phyloP scores from a whole-genome alignment of 2,888 invertebrate genomes.

The Nasonovia ribisnigri region DNA sequence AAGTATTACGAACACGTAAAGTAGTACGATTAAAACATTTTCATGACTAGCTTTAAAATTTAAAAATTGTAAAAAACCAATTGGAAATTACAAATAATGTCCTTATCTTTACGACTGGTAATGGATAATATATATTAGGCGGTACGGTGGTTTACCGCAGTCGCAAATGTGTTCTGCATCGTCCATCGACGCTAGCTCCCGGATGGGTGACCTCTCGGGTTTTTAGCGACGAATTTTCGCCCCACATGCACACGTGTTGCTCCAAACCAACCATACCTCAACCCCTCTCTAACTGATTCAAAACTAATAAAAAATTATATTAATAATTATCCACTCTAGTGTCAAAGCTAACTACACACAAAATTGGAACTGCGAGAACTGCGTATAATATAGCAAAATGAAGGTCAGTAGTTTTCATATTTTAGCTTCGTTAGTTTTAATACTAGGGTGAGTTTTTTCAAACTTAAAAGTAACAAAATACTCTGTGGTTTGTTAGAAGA shows the following conservation, averaged over 20 bases:
- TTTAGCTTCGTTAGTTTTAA: not conserved
- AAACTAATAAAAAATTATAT: not conserved
- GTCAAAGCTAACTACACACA: not conserved
- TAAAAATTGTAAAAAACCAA: too few relatives aligned
- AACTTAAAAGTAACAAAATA: not conserved
- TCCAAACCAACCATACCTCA: too few relatives aligned
- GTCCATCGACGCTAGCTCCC: too few relatives aligned
- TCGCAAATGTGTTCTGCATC: too few relatives aligned
- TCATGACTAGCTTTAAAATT: not conserved
- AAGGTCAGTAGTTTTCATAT: not conserved
- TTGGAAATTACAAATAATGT: not conserved
- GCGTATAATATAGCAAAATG: not conserved
- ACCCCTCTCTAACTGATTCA: too few relatives aligned
- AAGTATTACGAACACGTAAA: not conserved
- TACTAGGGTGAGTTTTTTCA: not conserved
- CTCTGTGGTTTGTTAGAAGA: too few relatives aligned
- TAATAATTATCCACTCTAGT: not conserved
- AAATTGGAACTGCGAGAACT: not conserved
- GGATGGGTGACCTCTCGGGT: too few relatives aligned
- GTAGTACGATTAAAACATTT: not conserved
- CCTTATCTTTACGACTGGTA: not conserved
- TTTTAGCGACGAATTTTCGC: too few relatives aligned
- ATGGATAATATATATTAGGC: too few relatives aligned
- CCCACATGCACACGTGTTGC: too few relatives aligned
- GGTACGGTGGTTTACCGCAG: too few relatives aligned